Conservation (phyloP, 2,113 vertebrate species). For the Gila orcuttii region DNA sequence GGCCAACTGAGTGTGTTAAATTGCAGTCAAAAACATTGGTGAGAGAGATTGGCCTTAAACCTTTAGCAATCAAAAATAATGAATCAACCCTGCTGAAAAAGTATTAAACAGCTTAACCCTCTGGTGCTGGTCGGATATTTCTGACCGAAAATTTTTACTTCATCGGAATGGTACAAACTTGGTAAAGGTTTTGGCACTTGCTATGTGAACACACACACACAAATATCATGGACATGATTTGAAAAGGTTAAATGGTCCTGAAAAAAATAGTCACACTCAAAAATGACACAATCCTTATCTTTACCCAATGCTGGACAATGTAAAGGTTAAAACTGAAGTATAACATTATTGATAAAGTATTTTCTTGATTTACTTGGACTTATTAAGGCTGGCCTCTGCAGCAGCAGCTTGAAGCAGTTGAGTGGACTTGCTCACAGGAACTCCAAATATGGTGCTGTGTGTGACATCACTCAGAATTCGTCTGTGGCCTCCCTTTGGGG, state of each 20-base stretch:
- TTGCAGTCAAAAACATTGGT: too few species aligned
- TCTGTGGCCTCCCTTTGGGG: conserved; percentile 89
- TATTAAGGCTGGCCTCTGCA: conserved; percentile 96
- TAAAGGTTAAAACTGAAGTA: neutral
- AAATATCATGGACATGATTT: too few species aligned
- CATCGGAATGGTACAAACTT: too few species aligned
- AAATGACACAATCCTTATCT: neutral
- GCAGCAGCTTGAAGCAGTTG: conserved; percentile 95
- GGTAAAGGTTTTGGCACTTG: too few species aligned
- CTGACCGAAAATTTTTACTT: too few species aligned
- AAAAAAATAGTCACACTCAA: too few species aligned
- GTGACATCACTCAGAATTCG: conserved; percentile 97
- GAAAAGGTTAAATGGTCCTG: too few species aligned
- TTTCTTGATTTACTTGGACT: conserved; percentile 87
- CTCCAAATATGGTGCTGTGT: conserved; percentile 94
- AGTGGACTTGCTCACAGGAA: conserved; percentile 96
- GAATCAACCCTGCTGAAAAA: neutral
- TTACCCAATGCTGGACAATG: neutral
- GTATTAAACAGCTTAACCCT: neutral
- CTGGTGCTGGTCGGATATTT: too few species aligned
- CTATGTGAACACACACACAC: too few species aligned
- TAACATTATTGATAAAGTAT: neutral
- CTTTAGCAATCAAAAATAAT: neutral
- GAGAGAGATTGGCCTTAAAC: neutral
- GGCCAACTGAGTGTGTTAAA: neutral